Percentiles rank a stretch among this genome's conserved stretches.
Conservation (phyloP, 2,888 invertebrate species). For the Oeneis ivallda region DNA sequence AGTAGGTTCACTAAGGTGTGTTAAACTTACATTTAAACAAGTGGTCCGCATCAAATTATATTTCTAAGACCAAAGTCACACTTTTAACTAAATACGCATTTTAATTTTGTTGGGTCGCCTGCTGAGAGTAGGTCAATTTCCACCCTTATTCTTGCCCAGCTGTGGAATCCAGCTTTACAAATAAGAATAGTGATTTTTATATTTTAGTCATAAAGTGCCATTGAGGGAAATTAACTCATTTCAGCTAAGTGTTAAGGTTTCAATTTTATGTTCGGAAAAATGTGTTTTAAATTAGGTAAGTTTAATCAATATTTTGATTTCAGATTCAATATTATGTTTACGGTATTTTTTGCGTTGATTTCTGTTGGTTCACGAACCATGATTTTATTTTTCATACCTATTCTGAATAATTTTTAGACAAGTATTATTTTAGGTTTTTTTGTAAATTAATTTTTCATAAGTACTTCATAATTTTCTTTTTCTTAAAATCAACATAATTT, state of each 20-base stretch:
- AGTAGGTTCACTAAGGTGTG: too few species aligned
- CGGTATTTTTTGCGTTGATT: neutral
- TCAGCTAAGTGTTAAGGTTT: conserved; percentile 15
- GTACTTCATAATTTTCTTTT: neutral
- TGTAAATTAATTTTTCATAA: neutral
- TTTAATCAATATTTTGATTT: too few species aligned
- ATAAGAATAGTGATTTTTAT: conserved; percentile 34
- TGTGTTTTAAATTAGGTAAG: neutral
- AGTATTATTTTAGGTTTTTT: too few species aligned
- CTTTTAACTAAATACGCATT: neutral
- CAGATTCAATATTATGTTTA: neutral
- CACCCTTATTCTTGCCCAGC: conserved; percentile 35
- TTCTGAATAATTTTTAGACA: neutral
- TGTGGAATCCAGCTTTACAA: conserved; percentile 24
- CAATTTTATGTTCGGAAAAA: neutral
- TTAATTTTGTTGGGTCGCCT: neutral
- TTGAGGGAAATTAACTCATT: conserved; percentile 26
- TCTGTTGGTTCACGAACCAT: neutral
- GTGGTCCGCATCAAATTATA: neutral
- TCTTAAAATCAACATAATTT: neutral
- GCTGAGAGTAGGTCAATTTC: neutral
- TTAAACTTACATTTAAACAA: too few species aligned
- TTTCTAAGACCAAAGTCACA: neutral
- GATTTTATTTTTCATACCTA: neutral
- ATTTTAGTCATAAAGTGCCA: conserved; percentile 38